Conservation (phyloP, 2,888 invertebrate species). For the Strigamia crassipes region DNA sequence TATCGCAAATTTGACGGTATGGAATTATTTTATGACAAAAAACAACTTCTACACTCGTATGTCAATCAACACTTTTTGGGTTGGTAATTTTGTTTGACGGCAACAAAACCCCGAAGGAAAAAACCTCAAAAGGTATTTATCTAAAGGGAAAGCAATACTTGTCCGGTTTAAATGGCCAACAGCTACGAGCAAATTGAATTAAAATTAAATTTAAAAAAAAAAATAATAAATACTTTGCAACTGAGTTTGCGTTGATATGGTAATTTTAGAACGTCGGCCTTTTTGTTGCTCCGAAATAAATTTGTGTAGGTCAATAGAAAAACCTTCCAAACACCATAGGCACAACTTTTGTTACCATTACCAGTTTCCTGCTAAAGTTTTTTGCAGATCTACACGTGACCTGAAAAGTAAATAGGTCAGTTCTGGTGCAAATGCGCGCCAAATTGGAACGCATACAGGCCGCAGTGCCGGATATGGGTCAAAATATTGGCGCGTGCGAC, state of each 20-base stretch:
- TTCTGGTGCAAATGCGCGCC: slow-evolving; percentile 31
- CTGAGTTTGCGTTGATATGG: neutral
- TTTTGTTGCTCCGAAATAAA: neutral
- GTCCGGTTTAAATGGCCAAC: neutral
- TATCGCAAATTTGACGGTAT: neutral
- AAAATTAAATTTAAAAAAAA: neutral
- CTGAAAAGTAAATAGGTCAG: slow-evolving; percentile 46
- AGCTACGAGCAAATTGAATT: neutral
- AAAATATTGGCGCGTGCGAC: slow-evolving; percentile 44
- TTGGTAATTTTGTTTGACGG: neutral
- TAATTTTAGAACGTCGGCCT: slow-evolving; percentile 13
- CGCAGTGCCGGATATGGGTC: slow-evolving; percentile 45
- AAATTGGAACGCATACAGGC: slow-evolving; percentile 43
- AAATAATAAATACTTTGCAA: neutral
- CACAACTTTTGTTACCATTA: slow-evolving; percentile 39
- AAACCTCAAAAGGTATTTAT: neutral
- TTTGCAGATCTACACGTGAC: slow-evolving; percentile 43
- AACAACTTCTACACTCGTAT: neutral
- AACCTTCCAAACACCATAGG: slow-evolving; percentile 30
- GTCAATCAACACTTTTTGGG: neutral
- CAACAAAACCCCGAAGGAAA: neutral
- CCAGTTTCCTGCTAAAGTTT: slow-evolving; percentile 36
- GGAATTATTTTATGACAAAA: neutral
- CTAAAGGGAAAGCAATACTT: neutral
- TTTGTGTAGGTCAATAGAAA: slow-evolving; percentile 38